Evolutionary conservation across 2,113 vertebrate genomes (phyloP).

Genomic region (Tamias sibiricus): DNA sequence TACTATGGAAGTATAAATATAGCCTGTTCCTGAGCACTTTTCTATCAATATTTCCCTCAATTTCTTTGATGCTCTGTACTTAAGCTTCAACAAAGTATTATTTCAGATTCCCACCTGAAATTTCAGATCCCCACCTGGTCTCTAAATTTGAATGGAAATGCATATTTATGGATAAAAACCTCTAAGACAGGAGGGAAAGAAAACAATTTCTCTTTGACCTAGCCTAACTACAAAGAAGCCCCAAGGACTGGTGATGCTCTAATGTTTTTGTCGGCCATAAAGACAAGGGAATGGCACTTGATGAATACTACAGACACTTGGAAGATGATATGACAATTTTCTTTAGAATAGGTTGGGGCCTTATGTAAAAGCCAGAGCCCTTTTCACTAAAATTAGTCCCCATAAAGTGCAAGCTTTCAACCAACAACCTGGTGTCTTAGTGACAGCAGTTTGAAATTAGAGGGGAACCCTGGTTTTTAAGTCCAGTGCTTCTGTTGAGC

Average conservation of each 20-base stretch:
- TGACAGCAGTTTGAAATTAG: not conserved
- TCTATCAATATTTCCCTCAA: not conserved
- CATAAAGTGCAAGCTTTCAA: not conserved
- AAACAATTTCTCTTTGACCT: not conserved
- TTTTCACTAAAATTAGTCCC: not conserved
- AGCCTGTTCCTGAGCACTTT: not conserved
- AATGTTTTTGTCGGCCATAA: not conserved
- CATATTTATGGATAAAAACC: not conserved
- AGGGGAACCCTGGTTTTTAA: not conserved
- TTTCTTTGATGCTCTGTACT: not conserved
- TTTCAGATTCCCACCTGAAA: not conserved
- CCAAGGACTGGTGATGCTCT: not conserved
- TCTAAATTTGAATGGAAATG: not conserved
- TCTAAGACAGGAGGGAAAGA: slow-evolving; percentile 4
- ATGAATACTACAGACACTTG: not conserved
- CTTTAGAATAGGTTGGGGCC: not conserved
- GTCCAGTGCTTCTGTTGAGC: not conserved
- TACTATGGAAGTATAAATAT: slow-evolving; percentile 19
- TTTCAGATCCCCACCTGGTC: not conserved
- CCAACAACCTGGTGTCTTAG: not conserved
- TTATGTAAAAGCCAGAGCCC: not conserved
- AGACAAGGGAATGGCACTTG: not conserved
- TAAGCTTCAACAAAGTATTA: not conserved
- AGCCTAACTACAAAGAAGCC: not conserved
- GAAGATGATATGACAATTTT: not conserved